Percentiles rank a stretch among this genome's conserved stretches.
These are phyloP conservation scores for Cetoscarus ocellatus DNA, from an alignment of 2,797 vertebrate species.

Conservation along the genomic window DNA sequence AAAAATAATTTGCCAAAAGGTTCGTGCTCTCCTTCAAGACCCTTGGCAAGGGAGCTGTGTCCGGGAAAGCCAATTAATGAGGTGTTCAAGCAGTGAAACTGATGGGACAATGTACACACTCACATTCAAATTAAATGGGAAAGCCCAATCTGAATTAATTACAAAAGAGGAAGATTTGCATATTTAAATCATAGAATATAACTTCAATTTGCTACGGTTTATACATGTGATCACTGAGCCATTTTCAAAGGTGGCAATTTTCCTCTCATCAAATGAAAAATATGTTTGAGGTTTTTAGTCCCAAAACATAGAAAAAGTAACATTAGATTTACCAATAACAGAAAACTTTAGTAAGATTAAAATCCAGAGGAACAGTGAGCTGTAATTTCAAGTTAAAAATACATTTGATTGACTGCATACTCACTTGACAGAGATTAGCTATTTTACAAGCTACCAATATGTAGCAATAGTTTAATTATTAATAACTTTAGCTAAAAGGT, in stretches of 20 bases:
- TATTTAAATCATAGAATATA: background rate
- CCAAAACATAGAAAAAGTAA: too few species aligned
- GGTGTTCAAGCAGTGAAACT: slow-evolving; percentile 15
- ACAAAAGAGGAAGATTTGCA: background rate
- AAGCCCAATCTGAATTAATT: background rate
- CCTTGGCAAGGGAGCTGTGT: slow-evolving; percentile 33
- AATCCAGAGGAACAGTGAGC: too few species aligned
- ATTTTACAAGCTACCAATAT: too few species aligned
- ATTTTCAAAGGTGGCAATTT: background rate
- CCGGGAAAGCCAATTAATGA: slow-evolving; percentile 39
- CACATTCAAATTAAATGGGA: background rate
- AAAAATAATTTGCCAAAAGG: slow-evolving; percentile 50
- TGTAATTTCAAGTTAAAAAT: too few species aligned
- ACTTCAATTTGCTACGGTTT: background rate
- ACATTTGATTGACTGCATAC: too few species aligned
- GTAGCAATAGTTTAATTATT: too few species aligned
- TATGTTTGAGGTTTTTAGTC: too few species aligned
- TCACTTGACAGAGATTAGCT: too few species aligned
- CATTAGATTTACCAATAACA: too few species aligned
- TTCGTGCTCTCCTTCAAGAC: slow-evolving; percentile 34
- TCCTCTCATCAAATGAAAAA: background rate
- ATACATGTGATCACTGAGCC: background rate
- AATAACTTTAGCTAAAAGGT: too few species aligned
- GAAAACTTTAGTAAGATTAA: too few species aligned
- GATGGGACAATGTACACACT: slow-evolving; percentile 12